Evolutionary conservation across 1,140 invertebrate species (phyloP).

Genomic region (Tyrophagus putrescentiae): DNA sequence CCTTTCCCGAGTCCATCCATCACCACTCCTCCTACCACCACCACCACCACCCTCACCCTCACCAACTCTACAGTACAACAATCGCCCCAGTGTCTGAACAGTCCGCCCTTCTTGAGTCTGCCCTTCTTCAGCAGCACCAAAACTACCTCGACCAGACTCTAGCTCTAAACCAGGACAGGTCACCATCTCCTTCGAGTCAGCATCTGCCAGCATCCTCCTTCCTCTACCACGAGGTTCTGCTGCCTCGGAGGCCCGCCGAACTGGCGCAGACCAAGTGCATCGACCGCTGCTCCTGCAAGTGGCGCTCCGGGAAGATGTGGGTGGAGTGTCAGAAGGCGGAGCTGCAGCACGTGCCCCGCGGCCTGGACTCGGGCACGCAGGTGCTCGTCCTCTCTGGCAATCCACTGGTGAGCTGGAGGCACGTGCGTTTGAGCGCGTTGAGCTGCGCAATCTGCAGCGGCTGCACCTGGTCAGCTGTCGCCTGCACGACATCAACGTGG

Average conservation of each 20-base stretch:
- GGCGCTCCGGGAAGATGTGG: slow-evolving; percentile 77
- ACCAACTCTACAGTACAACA: neutral
- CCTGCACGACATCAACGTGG: slow-evolving; percentile 62
- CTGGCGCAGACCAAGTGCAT: slow-evolving; percentile 42
- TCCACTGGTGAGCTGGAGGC: slow-evolving; percentile 58
- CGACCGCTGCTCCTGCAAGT: slow-evolving; percentile 61
- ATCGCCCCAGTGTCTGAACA: neutral
- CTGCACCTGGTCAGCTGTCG: slow-evolving; percentile 63
- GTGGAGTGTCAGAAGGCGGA: slow-evolving; percentile 67
- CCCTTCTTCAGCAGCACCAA: neutral
- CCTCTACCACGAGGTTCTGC: neutral
- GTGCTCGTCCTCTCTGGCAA: slow-evolving; percentile 74
- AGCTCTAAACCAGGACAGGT: no score
- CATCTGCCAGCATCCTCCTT: neutral
- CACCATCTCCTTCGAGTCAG: no score
- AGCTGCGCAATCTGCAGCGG: slow-evolving; percentile 66
- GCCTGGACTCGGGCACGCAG: slow-evolving; percentile 68
- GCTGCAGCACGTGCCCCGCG: slow-evolving; percentile 61
- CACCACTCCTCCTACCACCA: no score
- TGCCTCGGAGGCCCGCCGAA: neutral
- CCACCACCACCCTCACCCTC: neutral
- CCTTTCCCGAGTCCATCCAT: no score
- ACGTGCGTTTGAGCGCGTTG: slow-evolving; percentile 59
- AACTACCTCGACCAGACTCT: neutral
- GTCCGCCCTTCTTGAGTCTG: neutral